These are phyloP conservation scores for Phragmatobia fuliginosa DNA, from an alignment of 2,888 invertebrate species.

Conservation along the genomic window DNA sequence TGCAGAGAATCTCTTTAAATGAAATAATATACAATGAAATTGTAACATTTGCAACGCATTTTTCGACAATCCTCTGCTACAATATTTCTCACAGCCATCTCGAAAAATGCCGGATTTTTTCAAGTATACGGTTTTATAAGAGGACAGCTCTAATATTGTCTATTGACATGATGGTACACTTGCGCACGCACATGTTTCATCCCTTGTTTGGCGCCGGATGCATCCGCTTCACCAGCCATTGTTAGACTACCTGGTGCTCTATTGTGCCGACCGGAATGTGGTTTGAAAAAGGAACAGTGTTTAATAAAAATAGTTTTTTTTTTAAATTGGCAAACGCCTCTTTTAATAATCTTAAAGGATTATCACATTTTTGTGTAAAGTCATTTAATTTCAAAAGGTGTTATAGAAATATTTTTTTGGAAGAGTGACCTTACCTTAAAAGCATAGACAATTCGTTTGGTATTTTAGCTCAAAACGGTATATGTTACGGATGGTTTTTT, in stretches of 20 bases:
- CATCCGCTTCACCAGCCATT: constrained; percentile 42
- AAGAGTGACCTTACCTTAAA: background rate
- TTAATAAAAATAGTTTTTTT: constrained; percentile 1
- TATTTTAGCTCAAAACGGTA: background rate
- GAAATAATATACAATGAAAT: too few species aligned
- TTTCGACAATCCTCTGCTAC: background rate
- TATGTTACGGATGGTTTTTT: too few species aligned
- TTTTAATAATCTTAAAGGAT: background rate
- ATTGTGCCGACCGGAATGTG: constrained; percentile 38
- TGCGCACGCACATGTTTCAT: constrained; percentile 49
- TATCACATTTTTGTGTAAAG: background rate
- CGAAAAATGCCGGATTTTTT: background rate
- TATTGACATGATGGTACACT: constrained; percentile 21
- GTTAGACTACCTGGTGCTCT: constrained; percentile 43
- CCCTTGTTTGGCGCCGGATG: constrained; percentile 55
- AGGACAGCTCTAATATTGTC: constrained; percentile 19
- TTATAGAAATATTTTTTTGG: background rate
- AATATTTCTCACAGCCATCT: background rate
- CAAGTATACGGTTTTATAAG: background rate
- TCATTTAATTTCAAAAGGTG: background rate
- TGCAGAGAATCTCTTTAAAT: too few species aligned
- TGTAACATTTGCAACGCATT: too few species aligned
- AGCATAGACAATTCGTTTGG: background rate
- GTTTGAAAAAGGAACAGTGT: constrained; percentile 9
- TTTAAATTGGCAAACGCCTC: constrained; percentile 10